Evolutionary conservation across 2,888 invertebrate species (phyloP).

Genomic region (Xylota sylvarum): DNA sequence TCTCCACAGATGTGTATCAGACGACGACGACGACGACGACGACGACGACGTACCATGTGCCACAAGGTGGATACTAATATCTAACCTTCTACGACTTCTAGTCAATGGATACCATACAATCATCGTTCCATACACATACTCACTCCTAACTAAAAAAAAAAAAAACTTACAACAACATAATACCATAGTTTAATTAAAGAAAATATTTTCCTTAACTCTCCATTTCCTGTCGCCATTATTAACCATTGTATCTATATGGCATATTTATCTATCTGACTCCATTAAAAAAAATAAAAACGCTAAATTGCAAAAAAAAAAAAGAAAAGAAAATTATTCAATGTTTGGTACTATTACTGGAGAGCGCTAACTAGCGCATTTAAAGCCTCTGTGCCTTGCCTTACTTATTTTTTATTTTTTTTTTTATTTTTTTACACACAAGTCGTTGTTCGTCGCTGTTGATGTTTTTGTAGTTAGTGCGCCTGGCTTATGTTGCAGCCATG

Average conservation of each 20-base stretch:
- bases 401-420: too few relatives aligned
- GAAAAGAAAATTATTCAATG: slow-evolving; percentile 57
- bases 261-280: slow-evolving; percentile 80
- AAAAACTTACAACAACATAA: slow-evolving; percentile 47
- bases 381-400: slow-evolving; percentile 46
- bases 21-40: background rate
- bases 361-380: slow-evolving; percentile 63
- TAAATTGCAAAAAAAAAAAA: slow-evolving; percentile 51
- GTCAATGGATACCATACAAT: slow-evolving; percentile 27
- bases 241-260: slow-evolving; percentile 73
- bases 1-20: slow-evolving; percentile 56
- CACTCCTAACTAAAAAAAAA: slow-evolving; percentile 37
- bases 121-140: slow-evolving; percentile 17
- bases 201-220: slow-evolving; percentile 78
- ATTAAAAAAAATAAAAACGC: slow-evolving; percentile 51
- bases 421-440: slow-evolving; percentile 38
- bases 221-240: slow-evolving; percentile 77
- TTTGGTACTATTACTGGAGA: slow-evolving; percentile 56
- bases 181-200: slow-evolving; percentile 79
- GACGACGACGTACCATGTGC: slow-evolving; percentile 39
- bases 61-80: slow-evolving; percentile 46
- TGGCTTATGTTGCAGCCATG: slow-evolving; percentile 40
- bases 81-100: slow-evolving; percentile 39
- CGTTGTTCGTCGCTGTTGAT: slow-evolving; percentile 18
- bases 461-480: slow-evolving; percentile 18